Evolutionary conservation across 2,113 vertebrate species (phyloP).

Genomic region (Odocoileus hemionus): DNA sequence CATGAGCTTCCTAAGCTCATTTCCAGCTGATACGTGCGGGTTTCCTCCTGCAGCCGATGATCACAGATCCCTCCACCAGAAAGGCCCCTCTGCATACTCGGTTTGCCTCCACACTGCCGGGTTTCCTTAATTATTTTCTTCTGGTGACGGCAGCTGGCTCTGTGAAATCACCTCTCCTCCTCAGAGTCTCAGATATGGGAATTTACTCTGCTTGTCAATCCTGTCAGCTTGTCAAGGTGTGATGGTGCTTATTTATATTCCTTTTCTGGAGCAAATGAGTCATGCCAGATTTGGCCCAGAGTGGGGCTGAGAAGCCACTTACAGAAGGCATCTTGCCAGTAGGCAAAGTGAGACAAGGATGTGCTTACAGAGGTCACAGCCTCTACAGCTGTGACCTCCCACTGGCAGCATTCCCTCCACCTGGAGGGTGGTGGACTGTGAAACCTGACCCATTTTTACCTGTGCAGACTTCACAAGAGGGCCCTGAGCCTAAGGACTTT

Average conservation of each 20-base stretch:
- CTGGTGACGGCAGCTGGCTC: constrained; percentile 56
- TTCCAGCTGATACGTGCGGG: neutral
- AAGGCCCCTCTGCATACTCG: neutral
- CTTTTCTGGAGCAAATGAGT: constrained; percentile 59
- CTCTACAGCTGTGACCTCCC: neutral
- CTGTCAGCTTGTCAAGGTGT: constrained; percentile 54
- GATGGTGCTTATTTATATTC: constrained; percentile 56
- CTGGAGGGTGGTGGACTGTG: neutral
- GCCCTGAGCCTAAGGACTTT: neutral
- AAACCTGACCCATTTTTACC: neutral
- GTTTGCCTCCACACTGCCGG: neutral
- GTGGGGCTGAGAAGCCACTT: neutral
- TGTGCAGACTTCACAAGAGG: neutral
- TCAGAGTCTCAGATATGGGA: constrained; percentile 42
- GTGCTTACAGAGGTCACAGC: neutral
- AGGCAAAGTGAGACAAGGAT: rapidly evolving
- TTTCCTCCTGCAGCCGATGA: neutral
- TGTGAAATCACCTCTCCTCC: constrained; percentile 51
- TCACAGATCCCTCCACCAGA: constrained; percentile 40
- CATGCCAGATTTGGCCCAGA: neutral
- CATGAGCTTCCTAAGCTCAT: neutral
- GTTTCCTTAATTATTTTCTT: constrained; percentile 73
- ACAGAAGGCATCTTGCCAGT: neutral
- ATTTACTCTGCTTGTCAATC: constrained; percentile 65
- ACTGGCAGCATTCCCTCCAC: neutral